A percentile compares a stretch with the other conserved stretches of the same genome.
These are phyloP conservation scores for Aurelia sp. DNA, from an alignment of 30 jellyfish, hydroid and myxozoan genomes.

Conservation along the genomic window DNA sequence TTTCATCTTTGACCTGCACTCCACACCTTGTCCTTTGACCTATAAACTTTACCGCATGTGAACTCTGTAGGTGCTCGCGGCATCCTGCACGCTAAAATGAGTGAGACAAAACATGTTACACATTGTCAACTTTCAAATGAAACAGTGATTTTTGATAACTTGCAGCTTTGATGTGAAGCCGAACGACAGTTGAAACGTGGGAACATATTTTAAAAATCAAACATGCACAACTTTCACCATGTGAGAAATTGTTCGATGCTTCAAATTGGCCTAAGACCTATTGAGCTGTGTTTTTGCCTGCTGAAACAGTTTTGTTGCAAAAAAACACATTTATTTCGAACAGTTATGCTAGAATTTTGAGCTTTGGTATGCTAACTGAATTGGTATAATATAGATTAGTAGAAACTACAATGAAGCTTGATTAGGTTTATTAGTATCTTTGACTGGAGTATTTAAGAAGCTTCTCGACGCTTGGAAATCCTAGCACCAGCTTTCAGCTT, in stretches of 20 bases:
- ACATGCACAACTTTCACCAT: neutral
- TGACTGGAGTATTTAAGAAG: no score
- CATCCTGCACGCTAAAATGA: slow-evolving; percentile 59
- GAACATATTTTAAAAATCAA: slow-evolving; percentile 3
- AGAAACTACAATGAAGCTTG: no score
- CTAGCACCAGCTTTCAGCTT: no score
- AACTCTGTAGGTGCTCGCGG: slow-evolving; percentile 71
- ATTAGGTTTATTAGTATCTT: no score
- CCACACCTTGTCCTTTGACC: slow-evolving; percentile 82
- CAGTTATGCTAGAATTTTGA: no score
- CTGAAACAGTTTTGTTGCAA: no score
- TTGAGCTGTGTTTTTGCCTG: no score
- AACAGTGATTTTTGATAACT: slow-evolving; percentile 48
- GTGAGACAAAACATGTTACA: slow-evolving; percentile 30
- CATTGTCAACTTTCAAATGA: slow-evolving; percentile 24
- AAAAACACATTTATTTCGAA: no score
- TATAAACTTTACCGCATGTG: slow-evolving; percentile 57
- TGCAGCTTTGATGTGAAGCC: slow-evolving; percentile 38
- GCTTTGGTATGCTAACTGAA: no score
- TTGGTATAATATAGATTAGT: no score
- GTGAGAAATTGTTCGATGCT: neutral
- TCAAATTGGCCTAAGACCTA: no score
- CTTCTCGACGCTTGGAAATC: no score
- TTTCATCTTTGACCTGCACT: slow-evolving; percentile 68
- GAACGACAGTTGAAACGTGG: slow-evolving; percentile 45